Evolutionary conservation across 2,888 invertebrate genomes (phyloP).

Genomic region (Sphaerolaimus hirsutus): DNA sequence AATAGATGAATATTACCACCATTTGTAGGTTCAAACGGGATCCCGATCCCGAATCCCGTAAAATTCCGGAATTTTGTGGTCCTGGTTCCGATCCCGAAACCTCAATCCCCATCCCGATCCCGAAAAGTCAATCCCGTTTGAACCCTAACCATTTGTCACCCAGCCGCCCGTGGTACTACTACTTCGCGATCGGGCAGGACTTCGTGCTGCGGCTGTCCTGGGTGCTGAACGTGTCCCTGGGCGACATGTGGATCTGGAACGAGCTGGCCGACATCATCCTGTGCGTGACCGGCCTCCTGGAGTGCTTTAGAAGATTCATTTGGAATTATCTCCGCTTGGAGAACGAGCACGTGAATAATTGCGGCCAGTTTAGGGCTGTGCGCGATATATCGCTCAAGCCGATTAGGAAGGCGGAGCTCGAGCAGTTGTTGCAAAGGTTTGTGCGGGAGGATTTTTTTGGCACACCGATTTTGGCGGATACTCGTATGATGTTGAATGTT

Average conservation of each 20-base stretch:
- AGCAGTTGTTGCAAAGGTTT: background rate
- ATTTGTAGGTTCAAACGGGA: too few species aligned
- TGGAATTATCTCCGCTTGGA: constrained; percentile 99
- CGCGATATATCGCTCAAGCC: constrained; percentile 87
- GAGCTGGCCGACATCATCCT: constrained; percentile 18
- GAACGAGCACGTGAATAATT: constrained; percentile 96
- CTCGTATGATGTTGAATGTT: too few species aligned
- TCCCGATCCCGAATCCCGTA: too few species aligned
- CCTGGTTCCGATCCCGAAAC: too few species aligned
- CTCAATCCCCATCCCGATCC: too few species aligned
- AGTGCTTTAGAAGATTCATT: constrained; percentile 46
- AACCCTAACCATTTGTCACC: background rate
- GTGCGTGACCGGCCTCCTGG: constrained; percentile 20
- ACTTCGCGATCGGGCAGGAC: constrained; percentile 86
- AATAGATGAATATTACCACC: too few species aligned
- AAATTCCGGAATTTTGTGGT: too few species aligned
- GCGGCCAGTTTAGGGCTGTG: constrained; percentile 84
- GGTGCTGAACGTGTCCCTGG: constrained; percentile 57
- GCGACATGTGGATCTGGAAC: too few species aligned
- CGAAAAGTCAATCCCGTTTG: background rate
- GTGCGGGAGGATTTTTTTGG: background rate
- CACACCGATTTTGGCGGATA: too few species aligned
- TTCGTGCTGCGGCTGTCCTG: constrained; percentile 72
- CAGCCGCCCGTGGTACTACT: constrained; percentile 44
- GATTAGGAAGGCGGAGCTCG: constrained; percentile 47